Conservation (phyloP, 2,797 vertebrate genomes). For the Petrocephalus sullivani region DNA sequence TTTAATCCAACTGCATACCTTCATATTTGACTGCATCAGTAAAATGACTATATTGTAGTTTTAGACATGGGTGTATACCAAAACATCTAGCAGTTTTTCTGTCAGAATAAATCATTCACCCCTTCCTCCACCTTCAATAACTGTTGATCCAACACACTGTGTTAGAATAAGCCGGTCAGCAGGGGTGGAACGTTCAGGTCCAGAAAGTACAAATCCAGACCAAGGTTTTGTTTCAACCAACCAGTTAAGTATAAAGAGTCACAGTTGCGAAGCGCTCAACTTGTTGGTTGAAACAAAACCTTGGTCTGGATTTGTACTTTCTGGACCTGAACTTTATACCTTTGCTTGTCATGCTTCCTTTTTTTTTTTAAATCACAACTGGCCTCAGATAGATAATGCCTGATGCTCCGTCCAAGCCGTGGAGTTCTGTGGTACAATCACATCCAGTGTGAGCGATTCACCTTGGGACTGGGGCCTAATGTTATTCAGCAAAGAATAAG, state of each 20-base stretch:
- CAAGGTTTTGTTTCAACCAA: neutral
- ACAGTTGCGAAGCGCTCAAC: neutral
- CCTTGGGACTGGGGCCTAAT: neutral
- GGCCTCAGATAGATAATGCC: neutral
- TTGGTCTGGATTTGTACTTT: neutral
- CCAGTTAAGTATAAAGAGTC: no score
- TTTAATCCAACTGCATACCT: neutral
- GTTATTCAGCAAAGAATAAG: neutral
- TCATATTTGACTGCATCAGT: neutral
- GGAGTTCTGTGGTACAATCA: neutral
- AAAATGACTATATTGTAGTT: neutral
- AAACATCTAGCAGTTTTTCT: neutral
- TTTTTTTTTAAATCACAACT: neutral
- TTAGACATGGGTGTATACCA: neutral
- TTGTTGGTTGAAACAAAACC: neutral
- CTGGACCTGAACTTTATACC: neutral
- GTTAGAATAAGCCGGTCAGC: no score
- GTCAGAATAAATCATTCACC: neutral
- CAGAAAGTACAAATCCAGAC: neutral
- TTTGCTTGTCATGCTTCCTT: neutral
- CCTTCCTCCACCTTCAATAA: neutral
- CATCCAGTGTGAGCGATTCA: neutral
- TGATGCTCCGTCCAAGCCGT: neutral
- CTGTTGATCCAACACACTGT: neutral
- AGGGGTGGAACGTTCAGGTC: no score